phyloP scores from a whole-genome alignment of 2,888 invertebrate species.

The Danaus chrysippus region DNA sequence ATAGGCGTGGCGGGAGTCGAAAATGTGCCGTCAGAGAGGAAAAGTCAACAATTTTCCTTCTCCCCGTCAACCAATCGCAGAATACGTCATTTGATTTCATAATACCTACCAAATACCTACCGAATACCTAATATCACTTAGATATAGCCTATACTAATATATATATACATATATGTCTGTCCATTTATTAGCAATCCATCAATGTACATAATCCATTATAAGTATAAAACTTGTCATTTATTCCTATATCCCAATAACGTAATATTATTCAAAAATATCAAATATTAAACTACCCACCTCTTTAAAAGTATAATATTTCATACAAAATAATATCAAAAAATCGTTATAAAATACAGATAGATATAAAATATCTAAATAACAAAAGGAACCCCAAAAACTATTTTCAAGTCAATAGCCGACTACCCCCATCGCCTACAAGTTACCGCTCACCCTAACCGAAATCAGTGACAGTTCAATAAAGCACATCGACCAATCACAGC shows the following conservation, averaged over 20 bases:
- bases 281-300: background rate
- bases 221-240: conserved; percentile 10
- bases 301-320: background rate
- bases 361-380: conserved; percentile 38
- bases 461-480: conserved; percentile 79
- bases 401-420: conserved; percentile 78
- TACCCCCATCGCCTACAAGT: conserved; percentile 66
- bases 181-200: too few relatives aligned
- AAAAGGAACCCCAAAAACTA: conserved; percentile 74
- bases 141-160: too few relatives aligned
- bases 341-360: conserved; percentile 23
- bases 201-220: too few relatives aligned
- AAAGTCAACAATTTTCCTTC: conserved; percentile 69
- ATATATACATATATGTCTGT: too few relatives aligned
- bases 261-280: background rate
- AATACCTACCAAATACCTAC: conserved; percentile 5
- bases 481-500: conserved; percentile 76
- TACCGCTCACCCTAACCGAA: conserved; percentile 73
- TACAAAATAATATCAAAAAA: conserved; percentile 13
- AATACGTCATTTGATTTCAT: conserved; percentile 28
- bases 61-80: conserved; percentile 45
- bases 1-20: conserved; percentile 61
- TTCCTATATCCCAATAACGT: background rate
- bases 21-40: conserved; percentile 65
- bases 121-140: background rate